A percentile compares a stretch with the other conserved stretches of the same genome.
Evolutionary conservation across 2,888 invertebrate genomes (phyloP).

Genomic region (Linnaemya tessellans): DNA sequence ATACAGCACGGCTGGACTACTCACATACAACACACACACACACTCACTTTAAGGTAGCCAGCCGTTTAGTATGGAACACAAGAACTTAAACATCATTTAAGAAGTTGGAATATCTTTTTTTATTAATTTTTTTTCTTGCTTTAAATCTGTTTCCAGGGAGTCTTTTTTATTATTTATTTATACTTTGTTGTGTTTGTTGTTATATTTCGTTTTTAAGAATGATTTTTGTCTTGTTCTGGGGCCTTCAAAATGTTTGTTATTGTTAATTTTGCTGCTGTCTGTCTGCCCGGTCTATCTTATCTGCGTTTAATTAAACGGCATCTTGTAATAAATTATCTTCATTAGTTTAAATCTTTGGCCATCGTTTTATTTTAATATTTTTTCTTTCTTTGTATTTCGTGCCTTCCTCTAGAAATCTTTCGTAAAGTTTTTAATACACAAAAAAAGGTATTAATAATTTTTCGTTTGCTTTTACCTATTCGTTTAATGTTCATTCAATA

Average conservation of each 20-base stretch:
- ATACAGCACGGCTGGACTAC: not conserved
- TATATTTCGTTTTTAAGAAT: slow-evolving; percentile 14
- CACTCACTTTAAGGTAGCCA: slow-evolving; percentile 40
- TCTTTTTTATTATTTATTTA: not conserved
- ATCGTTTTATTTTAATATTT: slow-evolving; percentile 70
- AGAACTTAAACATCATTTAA: slow-evolving; percentile 36
- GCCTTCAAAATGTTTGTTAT: slow-evolving; percentile 39
- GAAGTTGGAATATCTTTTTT: slow-evolving; percentile 32
- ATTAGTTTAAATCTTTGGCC: slow-evolving; percentile 79
- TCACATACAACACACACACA: not conserved
- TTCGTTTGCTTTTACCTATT: slow-evolving; percentile 39
- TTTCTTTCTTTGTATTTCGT: slow-evolving; percentile 19
- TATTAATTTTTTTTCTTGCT: slow-evolving; percentile 2
- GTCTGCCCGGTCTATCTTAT: slow-evolving; percentile 75
- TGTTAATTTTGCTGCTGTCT: slow-evolving; percentile 69
- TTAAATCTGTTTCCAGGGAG: slow-evolving; percentile 14
- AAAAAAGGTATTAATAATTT: slow-evolving; percentile 42
- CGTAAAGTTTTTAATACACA: not conserved
- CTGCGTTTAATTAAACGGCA: slow-evolving; percentile 83
- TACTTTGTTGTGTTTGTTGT: not conserved
- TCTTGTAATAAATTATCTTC: slow-evolving; percentile 84
- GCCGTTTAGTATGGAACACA: slow-evolving; percentile 23
- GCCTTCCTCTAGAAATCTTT: slow-evolving; percentile 3
- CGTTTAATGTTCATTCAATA: slow-evolving; percentile 56
- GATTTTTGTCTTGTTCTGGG: slow-evolving; percentile 60